These are phyloP conservation scores for Cnemophilus loriae DNA, from an alignment of 2,113 vertebrate genomes.

Conservation along the genomic window DNA sequence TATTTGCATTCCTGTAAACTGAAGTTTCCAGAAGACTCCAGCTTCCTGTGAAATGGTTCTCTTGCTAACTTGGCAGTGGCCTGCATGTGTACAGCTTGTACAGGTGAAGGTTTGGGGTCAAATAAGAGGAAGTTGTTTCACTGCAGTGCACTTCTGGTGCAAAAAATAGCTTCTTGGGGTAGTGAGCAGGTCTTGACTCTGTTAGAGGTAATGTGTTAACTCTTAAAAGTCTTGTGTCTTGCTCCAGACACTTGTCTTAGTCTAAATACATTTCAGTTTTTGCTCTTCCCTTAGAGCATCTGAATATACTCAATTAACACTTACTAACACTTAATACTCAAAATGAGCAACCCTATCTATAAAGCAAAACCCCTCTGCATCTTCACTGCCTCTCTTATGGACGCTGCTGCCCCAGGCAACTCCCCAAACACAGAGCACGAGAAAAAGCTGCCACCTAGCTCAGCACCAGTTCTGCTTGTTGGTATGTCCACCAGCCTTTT, in stretches of 20 bases:
- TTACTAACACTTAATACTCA: not conserved
- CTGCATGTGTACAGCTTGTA: not conserved
- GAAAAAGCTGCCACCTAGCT: not conserved
- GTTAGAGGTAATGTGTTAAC: not conserved
- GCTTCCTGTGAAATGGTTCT: not conserved
- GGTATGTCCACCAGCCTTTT: not conserved
- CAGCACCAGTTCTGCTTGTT: not conserved
- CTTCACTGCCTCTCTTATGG: not conserved
- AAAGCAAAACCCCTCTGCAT: not conserved
- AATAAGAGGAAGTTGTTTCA: not conserved
- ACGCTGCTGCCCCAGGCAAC: not conserved
- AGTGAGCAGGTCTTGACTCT: not conserved
- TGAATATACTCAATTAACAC: not conserved
- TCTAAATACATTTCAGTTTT: not conserved
- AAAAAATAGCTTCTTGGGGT: not conserved
- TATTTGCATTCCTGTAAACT: not conserved
- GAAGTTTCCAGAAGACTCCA: not conserved
- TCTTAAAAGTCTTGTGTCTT: not conserved
- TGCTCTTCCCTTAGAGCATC: not conserved
- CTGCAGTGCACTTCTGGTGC: not conserved
- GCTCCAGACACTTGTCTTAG: not conserved
- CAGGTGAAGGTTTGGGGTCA: slow-evolving; percentile 39
- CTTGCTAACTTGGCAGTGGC: not conserved
- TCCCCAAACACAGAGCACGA: not conserved
- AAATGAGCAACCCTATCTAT: not conserved